phyloP scores from a whole-genome alignment of 2,113 vertebrate genomes.

The Shinisaurus crocodilurus region DNA sequence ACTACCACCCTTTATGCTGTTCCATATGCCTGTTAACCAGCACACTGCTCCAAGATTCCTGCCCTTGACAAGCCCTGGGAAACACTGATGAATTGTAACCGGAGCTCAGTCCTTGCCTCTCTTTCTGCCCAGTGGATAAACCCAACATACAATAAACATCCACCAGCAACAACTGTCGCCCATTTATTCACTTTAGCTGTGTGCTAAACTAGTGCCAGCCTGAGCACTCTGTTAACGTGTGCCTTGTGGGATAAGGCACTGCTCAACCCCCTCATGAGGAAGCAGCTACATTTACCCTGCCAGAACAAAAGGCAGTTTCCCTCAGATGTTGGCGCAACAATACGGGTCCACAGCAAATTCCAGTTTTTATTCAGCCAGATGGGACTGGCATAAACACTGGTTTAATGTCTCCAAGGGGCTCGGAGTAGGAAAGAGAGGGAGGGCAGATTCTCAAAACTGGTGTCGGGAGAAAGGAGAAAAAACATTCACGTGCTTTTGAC shows the following conservation, averaged over 20 bases:
- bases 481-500: neutral
- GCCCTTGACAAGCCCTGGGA: accelerated
- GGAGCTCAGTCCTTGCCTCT: no score
- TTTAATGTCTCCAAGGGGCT: neutral
- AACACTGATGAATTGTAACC: neutral
- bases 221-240: neutral
- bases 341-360: neutral
- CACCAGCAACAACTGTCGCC: neutral
- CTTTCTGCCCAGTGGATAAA: no score
- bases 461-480: no score
- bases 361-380: neutral
- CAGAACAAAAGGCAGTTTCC: neutral
- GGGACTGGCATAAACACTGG: neutral
- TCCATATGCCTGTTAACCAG: neutral
- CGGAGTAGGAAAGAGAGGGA: neutral
- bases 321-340: neutral
- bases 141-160: neutral
- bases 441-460: neutral
- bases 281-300: neutral
- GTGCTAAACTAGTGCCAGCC: neutral
- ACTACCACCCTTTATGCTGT: neutral
- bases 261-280: neutral
- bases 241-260: neutral
- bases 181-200: no score
- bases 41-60: neutral